Conservation (phyloP, 2,113 vertebrate genomes). For the Platichthys flesus region DNA sequence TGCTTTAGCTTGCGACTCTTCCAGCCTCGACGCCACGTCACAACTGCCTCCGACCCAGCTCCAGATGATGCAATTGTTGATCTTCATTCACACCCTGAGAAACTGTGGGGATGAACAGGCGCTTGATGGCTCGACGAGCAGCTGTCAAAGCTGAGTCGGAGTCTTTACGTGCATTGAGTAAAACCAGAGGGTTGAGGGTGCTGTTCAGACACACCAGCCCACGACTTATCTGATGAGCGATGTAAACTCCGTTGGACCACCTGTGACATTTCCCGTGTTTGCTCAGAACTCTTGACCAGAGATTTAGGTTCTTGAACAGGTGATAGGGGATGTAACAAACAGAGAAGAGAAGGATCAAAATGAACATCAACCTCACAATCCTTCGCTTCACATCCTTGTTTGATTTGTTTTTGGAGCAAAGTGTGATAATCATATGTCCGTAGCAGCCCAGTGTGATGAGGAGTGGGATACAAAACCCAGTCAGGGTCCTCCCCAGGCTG, state of each 20-base stretch:
- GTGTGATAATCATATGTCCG: slow-evolving; percentile 77
- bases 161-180: slow-evolving; percentile 70
- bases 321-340: slow-evolving; percentile 86
- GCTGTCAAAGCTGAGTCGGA: slow-evolving; percentile 32
- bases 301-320: slow-evolving; percentile 83
- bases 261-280: slow-evolving; percentile 36
- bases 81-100: background rate
- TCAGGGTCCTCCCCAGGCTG: slow-evolving; percentile 70
- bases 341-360: slow-evolving; percentile 83
- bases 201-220: slow-evolving; percentile 86
- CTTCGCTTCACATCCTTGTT: slow-evolving; percentile 73
- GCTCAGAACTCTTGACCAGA: slow-evolving; percentile 73
- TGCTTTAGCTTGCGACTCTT: too few relatives aligned
- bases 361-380: slow-evolving; percentile 78
- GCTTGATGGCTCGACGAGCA: accelerated
- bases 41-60: too few relatives aligned
- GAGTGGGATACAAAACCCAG: slow-evolving; percentile 82
- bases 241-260: slow-evolving; percentile 71
- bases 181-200: slow-evolving; percentile 85
- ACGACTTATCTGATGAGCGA: slow-evolving; percentile 82
- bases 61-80: too few relatives aligned
- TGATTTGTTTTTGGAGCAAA: slow-evolving; percentile 64
- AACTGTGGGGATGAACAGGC: too few relatives aligned
- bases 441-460: slow-evolving; percentile 84
- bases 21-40: too few relatives aligned